phyloP scores from a whole-genome alignment of 2,797 vertebrate genomes.

The Melopsittacus undulatus region DNA sequence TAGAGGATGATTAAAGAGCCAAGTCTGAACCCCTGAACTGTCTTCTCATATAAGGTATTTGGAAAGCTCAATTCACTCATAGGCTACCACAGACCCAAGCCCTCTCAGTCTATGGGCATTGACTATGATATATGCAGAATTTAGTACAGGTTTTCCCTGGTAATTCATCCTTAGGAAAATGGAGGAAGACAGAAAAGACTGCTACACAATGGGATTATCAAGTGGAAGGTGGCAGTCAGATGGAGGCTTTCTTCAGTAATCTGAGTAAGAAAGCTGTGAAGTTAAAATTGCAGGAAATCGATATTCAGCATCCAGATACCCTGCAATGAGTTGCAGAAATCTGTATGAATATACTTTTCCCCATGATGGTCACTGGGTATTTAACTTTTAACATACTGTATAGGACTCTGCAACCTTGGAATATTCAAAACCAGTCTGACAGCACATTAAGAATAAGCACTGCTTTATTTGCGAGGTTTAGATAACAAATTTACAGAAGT shows the following conservation, averaged over 20 bases:
- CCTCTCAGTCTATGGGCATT: fast-evolving
- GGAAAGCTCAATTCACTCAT: neutral
- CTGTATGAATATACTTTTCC: neutral
- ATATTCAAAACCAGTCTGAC: neutral
- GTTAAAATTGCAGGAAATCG: neutral
- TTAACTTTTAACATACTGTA: neutral
- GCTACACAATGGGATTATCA: no score
- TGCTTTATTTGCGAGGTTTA: slow-evolving; percentile 59
- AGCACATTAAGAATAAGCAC: slow-evolving; percentile 42
- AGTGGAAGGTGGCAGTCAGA: neutral
- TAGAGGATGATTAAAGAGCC: neutral
- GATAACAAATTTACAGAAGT: slow-evolving; percentile 2
- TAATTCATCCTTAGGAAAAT: neutral
- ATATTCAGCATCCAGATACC: neutral
- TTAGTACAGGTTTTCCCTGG: no score
- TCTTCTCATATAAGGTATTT: neutral
- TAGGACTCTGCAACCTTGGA: neutral
- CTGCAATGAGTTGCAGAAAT: neutral
- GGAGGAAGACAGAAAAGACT: neutral
- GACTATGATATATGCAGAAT: neutral
- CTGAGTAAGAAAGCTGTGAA: neutral
- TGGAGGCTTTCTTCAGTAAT: neutral
- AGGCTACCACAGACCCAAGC: neutral
- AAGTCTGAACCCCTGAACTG: neutral
- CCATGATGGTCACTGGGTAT: neutral